These are phyloP conservation scores for Gymnocypris eckloni DNA, from an alignment of 2,797 vertebrate genomes.

Conservation along the genomic window DNA sequence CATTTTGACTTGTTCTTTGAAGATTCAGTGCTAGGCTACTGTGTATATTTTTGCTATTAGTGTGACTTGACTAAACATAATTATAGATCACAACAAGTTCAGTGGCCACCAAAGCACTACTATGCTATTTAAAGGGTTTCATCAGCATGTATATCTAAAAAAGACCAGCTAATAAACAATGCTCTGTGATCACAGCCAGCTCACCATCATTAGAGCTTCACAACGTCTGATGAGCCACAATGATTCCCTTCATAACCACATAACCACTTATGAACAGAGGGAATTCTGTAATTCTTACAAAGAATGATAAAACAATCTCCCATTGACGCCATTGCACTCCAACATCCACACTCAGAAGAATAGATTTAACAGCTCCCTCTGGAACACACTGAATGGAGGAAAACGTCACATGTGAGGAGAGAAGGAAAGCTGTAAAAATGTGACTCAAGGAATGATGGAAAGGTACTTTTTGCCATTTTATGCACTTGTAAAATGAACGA, in stretches of 20 bases:
- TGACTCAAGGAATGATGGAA: conserved; percentile 27
- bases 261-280: not conserved
- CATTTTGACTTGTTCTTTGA: not conserved
- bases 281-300: conserved; percentile 61
- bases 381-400: conserved; percentile 30
- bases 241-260: conserved; percentile 73
- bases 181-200: conserved; percentile 43
- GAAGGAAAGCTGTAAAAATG: conserved; percentile 38
- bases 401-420: conserved; percentile 25
- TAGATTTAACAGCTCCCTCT: conserved; percentile 42
- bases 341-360: conserved; percentile 31
- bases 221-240: conserved; percentile 69
- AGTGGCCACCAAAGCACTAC: not conserved
- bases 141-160: not conserved
- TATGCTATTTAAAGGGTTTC: not conserved
- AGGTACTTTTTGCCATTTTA: conserved; percentile 14
- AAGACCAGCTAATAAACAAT: not conserved
- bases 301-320: conserved; percentile 37
- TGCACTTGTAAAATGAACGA: conserved; percentile 31
- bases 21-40: not conserved
- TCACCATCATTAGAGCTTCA: conserved; percentile 66
- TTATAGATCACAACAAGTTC: not conserved
- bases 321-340: conserved; percentile 21
- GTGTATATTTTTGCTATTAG: conserved; percentile 2
- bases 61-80: not conserved